These are phyloP conservation scores for Cyprinodon brontotheroides DNA, from an alignment of 2,113 vertebrate species.

Conservation along the genomic window DNA sequence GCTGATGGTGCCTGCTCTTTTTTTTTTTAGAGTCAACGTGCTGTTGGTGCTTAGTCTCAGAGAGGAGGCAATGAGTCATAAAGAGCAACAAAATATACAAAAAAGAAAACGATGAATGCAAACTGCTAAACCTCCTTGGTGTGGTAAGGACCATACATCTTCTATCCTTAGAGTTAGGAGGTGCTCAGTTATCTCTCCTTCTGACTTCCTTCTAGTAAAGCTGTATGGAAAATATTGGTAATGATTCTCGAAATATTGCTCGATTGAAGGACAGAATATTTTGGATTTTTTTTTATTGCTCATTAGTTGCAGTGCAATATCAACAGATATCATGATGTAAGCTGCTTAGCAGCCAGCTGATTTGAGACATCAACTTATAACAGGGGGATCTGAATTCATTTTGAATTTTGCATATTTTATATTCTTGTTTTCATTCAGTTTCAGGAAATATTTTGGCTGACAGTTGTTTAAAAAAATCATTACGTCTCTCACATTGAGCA, in stretches of 20 bases:
- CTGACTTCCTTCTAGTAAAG: slow-evolving; percentile 27
- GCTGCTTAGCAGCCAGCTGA: background rate
- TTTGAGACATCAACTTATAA: background rate
- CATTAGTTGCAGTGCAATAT: slow-evolving; percentile 43
- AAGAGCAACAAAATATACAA: slow-evolving; percentile 38
- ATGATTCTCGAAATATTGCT: slow-evolving; percentile 31
- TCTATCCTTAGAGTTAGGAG: slow-evolving; percentile 10
- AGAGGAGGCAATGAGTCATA: slow-evolving; percentile 71
- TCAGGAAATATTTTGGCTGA: background rate
- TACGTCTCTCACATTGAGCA: background rate
- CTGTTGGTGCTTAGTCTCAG: slow-evolving; percentile 61
- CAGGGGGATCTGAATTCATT: background rate
- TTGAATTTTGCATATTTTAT: background rate
- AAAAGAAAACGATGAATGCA: slow-evolving; percentile 60
- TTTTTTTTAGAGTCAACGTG: slow-evolving; percentile 79
- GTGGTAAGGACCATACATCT: slow-evolving; percentile 22
- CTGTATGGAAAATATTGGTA: slow-evolving; percentile 1
- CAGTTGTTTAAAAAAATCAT: background rate
- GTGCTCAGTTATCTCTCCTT: slow-evolving; percentile 14
- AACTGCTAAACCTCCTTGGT: slow-evolving; percentile 47
- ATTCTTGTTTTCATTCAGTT: background rate
- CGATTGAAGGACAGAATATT: slow-evolving; percentile 20
- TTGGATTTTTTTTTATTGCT: slow-evolving; percentile 46
- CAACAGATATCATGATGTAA: slow-evolving; percentile 31
- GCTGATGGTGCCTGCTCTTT: slow-evolving; percentile 68